Evolutionary conservation across 2,888 invertebrate species (phyloP).

Genomic region (Alcis repandata): DNA sequence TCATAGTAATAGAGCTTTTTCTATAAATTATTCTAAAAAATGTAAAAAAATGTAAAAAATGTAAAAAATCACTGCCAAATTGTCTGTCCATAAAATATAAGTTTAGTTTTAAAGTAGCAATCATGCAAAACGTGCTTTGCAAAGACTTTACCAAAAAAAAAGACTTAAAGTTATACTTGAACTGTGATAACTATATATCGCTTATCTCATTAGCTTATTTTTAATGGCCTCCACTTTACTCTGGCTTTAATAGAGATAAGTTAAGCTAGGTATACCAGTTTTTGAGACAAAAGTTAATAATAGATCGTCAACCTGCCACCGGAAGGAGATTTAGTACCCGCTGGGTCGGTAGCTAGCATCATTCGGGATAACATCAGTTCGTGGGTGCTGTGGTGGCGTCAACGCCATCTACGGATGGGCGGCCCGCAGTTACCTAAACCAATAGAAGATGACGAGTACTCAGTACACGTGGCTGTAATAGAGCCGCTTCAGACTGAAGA

Average conservation of each 20-base stretch:
- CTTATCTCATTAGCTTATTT: conserved; percentile 74
- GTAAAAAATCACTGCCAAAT: conserved; percentile 67
- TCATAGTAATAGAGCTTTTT: too few relatives aligned
- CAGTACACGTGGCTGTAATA: conserved; percentile 72
- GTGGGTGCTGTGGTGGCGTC: conserved; percentile 85
- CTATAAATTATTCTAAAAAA: too few relatives aligned
- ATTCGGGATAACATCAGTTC: conserved; percentile 83
- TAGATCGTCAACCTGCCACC: conserved; percentile 56
- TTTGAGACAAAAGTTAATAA: conserved; percentile 53
- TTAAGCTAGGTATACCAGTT: conserved; percentile 60
- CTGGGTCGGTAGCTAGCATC: conserved; percentile 67
- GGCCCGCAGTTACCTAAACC: conserved; percentile 82
- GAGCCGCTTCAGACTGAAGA: conserved; percentile 63
- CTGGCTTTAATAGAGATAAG: conserved; percentile 60
- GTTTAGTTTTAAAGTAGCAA: conserved; percentile 65
- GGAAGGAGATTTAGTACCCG: conserved; percentile 52
- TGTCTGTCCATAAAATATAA: conserved; percentile 67
- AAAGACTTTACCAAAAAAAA: too few relatives aligned
- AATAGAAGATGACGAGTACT: conserved; percentile 77
- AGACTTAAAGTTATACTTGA: too few relatives aligned
- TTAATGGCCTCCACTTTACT: too few relatives aligned
- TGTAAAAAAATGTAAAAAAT: too few relatives aligned
- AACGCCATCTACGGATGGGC: conserved; percentile 83
- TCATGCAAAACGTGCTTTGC: conserved; percentile 71
- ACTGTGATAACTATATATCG: too few relatives aligned